Conservation (phyloP, 2,797 vertebrate species). For the Sebastes diploproa region DNA sequence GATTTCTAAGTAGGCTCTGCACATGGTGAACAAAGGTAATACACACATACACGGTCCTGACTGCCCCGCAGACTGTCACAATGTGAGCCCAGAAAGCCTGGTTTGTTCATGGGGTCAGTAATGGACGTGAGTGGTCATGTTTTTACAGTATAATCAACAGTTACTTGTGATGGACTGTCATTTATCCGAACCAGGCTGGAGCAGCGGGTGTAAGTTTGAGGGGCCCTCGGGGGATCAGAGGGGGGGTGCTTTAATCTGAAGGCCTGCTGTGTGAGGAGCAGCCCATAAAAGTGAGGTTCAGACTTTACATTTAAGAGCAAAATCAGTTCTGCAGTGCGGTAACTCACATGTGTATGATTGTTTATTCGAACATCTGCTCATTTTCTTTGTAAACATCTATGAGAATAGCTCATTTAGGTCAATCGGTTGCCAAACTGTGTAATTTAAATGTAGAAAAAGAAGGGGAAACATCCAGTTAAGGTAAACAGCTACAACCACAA, state of each 20-base stretch:
- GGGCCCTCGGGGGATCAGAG: constrained; percentile 5
- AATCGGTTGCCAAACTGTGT: constrained; percentile 13
- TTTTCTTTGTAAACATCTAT: constrained; percentile 34
- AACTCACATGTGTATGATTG: background rate
- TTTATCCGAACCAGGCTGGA: constrained; percentile 45
- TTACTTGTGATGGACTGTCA: constrained; percentile 57
- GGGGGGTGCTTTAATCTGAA: constrained; percentile 22
- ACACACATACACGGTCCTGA: background rate
- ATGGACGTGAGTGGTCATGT: constrained; percentile 74
- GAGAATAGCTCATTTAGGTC: constrained; percentile 32
- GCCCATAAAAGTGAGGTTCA: background rate
- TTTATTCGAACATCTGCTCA: constrained; percentile 29
- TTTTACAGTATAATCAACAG: constrained; percentile 76
- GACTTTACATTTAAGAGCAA: constrained; percentile 28
- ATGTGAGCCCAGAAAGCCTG: constrained; percentile 25
- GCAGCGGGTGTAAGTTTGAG: constrained; percentile 14
- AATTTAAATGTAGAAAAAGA: constrained; percentile 44
- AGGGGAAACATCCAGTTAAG: constrained; percentile 27
- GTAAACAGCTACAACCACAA: constrained; percentile 58
- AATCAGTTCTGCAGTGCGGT: constrained; percentile 2
- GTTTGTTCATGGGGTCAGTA: constrained; percentile 66
- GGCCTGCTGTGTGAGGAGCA: constrained; percentile 32
- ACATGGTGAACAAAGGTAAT: constrained; percentile 44
- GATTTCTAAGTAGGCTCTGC: constrained; percentile 63
- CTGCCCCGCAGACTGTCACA: constrained; percentile 44